These are phyloP conservation scores for Pedionomus torquatus DNA, from an alignment of 2,113 vertebrate genomes.

Conservation along the genomic window DNA sequence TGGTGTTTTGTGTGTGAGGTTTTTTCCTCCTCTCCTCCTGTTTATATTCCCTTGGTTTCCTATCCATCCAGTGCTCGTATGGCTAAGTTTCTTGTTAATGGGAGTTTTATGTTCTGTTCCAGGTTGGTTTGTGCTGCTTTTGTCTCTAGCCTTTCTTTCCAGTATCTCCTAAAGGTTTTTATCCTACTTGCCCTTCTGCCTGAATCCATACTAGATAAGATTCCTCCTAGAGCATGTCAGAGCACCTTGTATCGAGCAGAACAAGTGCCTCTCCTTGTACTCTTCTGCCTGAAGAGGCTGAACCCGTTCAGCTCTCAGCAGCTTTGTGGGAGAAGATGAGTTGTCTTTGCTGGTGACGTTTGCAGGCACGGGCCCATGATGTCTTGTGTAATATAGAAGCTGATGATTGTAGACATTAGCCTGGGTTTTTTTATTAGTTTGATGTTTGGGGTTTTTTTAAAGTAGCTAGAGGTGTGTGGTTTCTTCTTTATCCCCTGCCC, in stretches of 20 bases:
- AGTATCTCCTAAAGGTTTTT: not conserved
- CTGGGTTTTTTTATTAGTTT: not conserved
- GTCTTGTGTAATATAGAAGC: not conserved
- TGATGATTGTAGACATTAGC: not conserved
- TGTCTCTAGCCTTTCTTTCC: not conserved
- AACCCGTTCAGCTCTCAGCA: not conserved
- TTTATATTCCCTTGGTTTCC: not conserved
- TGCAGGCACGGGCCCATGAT: not conserved
- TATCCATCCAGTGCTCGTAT: not conserved
- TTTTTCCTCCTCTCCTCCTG: not conserved
- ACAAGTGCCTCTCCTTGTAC: not conserved
- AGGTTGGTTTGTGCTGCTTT: not conserved
- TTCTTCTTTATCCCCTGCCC: slow-evolving; percentile 10
- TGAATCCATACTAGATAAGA: not conserved
- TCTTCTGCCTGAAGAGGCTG: not conserved
- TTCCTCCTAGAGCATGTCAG: not conserved
- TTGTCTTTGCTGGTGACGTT: not conserved
- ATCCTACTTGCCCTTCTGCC: not conserved
- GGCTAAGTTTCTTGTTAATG: not conserved
- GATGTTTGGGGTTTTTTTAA: no score
- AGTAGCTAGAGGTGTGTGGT: not conserved
- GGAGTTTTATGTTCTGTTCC: not conserved
- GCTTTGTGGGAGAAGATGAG: not conserved
- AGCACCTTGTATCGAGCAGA: not conserved
- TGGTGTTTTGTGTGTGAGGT: not conserved